Percentiles rank a stretch among this genome's conserved stretches.
Conservation (phyloP, 2,888 invertebrate species). For the Hemithea aestivaria region DNA sequence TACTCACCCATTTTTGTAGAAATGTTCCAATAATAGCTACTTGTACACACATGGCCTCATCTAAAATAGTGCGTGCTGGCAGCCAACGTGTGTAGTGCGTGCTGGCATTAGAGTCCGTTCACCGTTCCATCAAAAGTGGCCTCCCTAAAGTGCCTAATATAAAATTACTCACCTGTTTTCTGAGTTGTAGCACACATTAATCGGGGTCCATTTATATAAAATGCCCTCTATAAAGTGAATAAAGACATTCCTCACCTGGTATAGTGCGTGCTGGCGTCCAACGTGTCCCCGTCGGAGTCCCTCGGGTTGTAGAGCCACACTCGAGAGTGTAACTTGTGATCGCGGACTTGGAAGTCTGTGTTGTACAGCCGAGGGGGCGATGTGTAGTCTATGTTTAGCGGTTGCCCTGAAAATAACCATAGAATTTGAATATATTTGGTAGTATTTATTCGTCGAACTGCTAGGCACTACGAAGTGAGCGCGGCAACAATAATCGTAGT, state of each 20-base stretch:
- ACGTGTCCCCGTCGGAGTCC: conserved; percentile 31
- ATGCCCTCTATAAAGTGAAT: too few species aligned
- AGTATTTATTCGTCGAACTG: not conserved
- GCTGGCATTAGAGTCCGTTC: conserved; percentile 33
- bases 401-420: conserved; percentile 51
- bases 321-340: conserved; percentile 54
- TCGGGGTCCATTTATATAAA: too few species aligned
- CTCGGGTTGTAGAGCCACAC: conserved; percentile 59
- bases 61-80: conserved; percentile 55
- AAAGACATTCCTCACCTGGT: too few species aligned
- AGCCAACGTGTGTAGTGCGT: conserved; percentile 26
- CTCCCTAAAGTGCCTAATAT: too few species aligned
- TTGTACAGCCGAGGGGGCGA: conserved; percentile 48
- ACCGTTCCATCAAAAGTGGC: too few species aligned
- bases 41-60: too few species aligned
- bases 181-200: too few species aligned
- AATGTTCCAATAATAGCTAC: too few species aligned
- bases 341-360: conserved; percentile 56
- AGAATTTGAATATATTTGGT: not conserved
- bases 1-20: too few species aligned
- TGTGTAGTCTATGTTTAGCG: conserved; percentile 54
- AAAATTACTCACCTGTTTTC: too few species aligned
- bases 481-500: too few species aligned
- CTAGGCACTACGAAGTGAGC: too few species aligned
- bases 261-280: conserved; percentile 48